Conservation (phyloP, 2,113 vertebrate species). For the Corythoichthys intestinalis region DNA sequence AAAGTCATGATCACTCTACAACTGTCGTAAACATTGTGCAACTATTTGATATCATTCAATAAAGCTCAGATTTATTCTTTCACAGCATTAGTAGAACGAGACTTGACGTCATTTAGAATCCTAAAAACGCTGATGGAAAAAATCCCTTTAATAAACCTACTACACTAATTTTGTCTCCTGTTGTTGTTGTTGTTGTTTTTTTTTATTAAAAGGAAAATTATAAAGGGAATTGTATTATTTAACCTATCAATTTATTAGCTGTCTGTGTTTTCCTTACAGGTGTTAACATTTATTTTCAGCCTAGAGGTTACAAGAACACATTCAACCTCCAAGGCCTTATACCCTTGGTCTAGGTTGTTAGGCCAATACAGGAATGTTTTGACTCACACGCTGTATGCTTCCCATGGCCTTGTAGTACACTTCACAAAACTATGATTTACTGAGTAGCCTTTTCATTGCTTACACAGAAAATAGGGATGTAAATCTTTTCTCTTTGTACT, state of each 20-base stretch:
- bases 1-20: not conserved
- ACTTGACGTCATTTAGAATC: conserved; percentile 48
- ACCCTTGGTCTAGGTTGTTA: not conserved
- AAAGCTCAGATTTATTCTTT: conserved; percentile 23
- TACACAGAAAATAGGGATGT: too few relatives aligned
- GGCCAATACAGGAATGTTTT: not conserved
- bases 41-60: conserved; percentile 13
- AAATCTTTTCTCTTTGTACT: too few relatives aligned
- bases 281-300: too few relatives aligned
- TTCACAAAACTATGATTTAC: not conserved
- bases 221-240: too few relatives aligned
- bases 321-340: not conserved
- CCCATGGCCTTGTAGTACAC: not conserved
- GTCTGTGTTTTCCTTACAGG: too few relatives aligned
- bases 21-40: conserved; percentile 1
- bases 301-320: not conserved
- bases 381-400: not conserved
- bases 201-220: too few relatives aligned
- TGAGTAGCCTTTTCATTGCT: too few relatives aligned
- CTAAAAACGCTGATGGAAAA: conserved; percentile 34
- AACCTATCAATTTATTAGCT: too few relatives aligned
- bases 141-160: conserved; percentile 65
- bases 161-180: not conserved
- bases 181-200: conserved; percentile 10
- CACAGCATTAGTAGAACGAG: conserved; percentile 17